phyloP scores from a whole-genome alignment of 2,797 vertebrate genomes.

The Anolis apletophallus region DNA sequence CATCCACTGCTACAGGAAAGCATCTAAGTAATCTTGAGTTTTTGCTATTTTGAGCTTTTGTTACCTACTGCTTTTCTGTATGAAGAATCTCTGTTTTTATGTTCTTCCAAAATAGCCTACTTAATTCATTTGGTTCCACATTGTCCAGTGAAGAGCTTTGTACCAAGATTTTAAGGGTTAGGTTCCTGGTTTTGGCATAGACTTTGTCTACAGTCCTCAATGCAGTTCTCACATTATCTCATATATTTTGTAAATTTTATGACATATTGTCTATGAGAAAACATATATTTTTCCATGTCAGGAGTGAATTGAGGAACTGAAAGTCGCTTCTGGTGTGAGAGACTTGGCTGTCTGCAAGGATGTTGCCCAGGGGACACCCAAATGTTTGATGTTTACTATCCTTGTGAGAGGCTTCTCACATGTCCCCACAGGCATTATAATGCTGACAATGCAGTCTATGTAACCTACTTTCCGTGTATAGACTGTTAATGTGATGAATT shows the following conservation, averaged over 20 bases:
- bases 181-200: neutral
- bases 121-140: neutral
- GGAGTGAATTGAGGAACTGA: no score
- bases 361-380: no score
- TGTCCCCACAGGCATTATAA: no score
- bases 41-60: neutral
- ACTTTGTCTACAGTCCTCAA: neutral
- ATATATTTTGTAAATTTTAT: no score
- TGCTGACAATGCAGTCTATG: no score
- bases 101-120: neutral
- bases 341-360: no score
- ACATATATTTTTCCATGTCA: no score
- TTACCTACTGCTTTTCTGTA: neutral
- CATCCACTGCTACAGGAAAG: neutral
- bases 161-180: neutral
- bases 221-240: neutral
- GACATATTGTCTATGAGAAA: neutral
- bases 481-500: no score
- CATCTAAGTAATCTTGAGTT: neutral
- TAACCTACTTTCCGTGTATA: no score
- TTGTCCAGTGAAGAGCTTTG: neutral
- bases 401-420: no score
- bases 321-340: no score
- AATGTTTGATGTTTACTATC: no score
- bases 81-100: neutral